These are phyloP conservation scores for Amniataba percoides DNA, from an alignment of 2,797 vertebrate genomes.

Conservation along the genomic window DNA sequence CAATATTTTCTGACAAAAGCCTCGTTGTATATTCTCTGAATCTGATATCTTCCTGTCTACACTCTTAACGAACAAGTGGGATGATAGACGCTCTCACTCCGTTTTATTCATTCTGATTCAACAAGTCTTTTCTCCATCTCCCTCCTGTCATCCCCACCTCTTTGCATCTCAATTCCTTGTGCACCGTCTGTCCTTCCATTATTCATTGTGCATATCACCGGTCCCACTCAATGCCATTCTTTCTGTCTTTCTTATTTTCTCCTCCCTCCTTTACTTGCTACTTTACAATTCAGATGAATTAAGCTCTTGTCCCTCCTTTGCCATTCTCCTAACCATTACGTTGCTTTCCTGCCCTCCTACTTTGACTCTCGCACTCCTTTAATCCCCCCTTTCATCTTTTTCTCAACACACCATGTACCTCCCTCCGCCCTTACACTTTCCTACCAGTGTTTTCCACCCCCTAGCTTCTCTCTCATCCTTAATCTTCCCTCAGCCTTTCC, in stretches of 20 bases:
- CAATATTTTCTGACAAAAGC: slow-evolving; percentile 37
- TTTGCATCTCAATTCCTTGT: slow-evolving; percentile 59
- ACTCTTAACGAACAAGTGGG: slow-evolving; percentile 48
- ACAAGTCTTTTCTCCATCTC: slow-evolving; percentile 49
- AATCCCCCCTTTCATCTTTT: slow-evolving; percentile 60
- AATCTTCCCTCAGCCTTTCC: slow-evolving; percentile 53
- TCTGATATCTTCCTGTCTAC: slow-evolving; percentile 30
- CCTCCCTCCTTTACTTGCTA: slow-evolving; percentile 46
- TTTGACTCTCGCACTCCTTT: slow-evolving; percentile 44
- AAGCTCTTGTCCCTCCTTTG: slow-evolving; percentile 34
- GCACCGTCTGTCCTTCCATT: slow-evolving; percentile 62
- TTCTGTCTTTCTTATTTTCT: slow-evolving; percentile 52
- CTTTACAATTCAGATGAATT: slow-evolving; percentile 60
- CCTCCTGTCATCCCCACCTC: slow-evolving; percentile 42
- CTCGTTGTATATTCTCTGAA: slow-evolving; percentile 36
- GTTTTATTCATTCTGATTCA: slow-evolving; percentile 55
- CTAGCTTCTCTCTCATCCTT: slow-evolving; percentile 50
- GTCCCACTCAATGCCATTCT: slow-evolving; percentile 58
- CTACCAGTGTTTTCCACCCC: slow-evolving; percentile 38
- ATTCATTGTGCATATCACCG: slow-evolving; percentile 62
- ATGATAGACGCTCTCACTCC: slow-evolving; percentile 41
- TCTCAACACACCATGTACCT: slow-evolving; percentile 17
- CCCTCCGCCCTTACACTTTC: slow-evolving; percentile 28
- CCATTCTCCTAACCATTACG: slow-evolving; percentile 27
- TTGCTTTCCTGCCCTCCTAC: slow-evolving; percentile 44